These are phyloP conservation scores for Microctonus brassicae DNA, from an alignment of 2,888 invertebrate species.

Conservation along the genomic window DNA sequence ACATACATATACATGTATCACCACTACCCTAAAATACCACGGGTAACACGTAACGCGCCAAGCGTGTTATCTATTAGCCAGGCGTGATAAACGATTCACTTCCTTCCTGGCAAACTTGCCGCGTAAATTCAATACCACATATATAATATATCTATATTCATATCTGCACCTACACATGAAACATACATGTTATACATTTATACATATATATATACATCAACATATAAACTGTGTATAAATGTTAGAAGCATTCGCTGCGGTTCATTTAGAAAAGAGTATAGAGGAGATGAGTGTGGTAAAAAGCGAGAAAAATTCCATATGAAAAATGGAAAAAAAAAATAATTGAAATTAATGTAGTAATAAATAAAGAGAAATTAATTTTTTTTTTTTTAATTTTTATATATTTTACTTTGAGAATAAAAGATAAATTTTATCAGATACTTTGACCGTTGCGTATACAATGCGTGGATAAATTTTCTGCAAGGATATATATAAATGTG, in stretches of 20 bases:
- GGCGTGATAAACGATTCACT: slow-evolving; percentile 53
- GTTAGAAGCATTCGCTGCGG: too few relatives aligned
- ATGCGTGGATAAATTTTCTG: background rate
- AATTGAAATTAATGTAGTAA: background rate
- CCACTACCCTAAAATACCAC: slow-evolving; percentile 24
- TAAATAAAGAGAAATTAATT: too few relatives aligned
- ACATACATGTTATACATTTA: background rate
- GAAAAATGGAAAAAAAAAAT: background rate
- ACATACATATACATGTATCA: too few relatives aligned
- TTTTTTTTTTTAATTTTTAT: too few relatives aligned
- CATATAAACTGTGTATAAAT: background rate
- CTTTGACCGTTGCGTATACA: background rate
- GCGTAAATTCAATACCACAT: slow-evolving; percentile 46
- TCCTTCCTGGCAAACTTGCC: slow-evolving; percentile 49
- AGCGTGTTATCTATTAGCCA: slow-evolving; percentile 53
- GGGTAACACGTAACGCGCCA: slow-evolving; percentile 41
- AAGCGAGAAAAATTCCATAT: background rate
- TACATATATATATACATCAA: background rate
- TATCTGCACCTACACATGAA: background rate
- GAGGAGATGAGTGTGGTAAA: too few relatives aligned
- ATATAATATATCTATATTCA: background rate
- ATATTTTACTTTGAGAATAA: too few relatives aligned
- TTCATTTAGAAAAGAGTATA: too few relatives aligned
- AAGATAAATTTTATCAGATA: background rate
- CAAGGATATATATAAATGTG: too few relatives aligned